phyloP scores from a whole-genome alignment of 2,113 vertebrate genomes.

The Zosterops hypoxanthus region DNA sequence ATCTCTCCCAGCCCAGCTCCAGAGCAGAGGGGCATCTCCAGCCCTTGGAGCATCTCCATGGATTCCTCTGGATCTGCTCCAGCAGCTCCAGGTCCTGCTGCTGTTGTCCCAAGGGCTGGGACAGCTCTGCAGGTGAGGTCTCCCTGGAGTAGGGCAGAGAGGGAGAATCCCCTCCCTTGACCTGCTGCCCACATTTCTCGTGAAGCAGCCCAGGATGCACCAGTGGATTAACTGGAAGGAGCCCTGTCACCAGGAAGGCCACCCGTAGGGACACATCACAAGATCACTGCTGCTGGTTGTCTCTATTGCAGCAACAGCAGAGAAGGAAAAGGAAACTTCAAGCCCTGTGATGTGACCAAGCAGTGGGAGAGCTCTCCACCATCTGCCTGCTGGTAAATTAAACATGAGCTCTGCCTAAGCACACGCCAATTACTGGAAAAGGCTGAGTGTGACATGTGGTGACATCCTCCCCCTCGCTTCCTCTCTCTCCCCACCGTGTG shows the following conservation, averaged over 20 bases:
- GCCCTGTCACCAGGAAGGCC: neutral
- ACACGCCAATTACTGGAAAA: neutral
- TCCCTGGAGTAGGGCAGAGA: no score
- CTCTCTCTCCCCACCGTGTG: neutral
- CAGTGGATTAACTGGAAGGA: neutral
- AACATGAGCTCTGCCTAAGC: neutral
- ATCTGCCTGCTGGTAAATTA: neutral
- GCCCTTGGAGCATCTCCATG: neutral
- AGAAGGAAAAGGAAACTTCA: neutral
- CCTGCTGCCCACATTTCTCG: neutral
- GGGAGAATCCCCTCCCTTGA: neutral
- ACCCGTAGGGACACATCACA: rapidly evolving
- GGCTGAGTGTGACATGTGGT: neutral
- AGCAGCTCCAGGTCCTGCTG: neutral
- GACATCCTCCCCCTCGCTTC: neutral
- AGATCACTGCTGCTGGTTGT: neutral
- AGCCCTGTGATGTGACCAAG: neutral
- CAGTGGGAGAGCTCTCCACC: neutral
- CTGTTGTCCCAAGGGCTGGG: neutral
- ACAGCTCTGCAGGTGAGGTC: neutral
- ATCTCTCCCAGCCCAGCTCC: neutral
- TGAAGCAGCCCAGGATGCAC: neutral
- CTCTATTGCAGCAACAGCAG: neutral
- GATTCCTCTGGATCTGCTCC: neutral
- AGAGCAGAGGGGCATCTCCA: neutral